Evolutionary conservation across 2,888 invertebrate species (phyloP).

Genomic region (Drosophila sordidapex): DNA sequence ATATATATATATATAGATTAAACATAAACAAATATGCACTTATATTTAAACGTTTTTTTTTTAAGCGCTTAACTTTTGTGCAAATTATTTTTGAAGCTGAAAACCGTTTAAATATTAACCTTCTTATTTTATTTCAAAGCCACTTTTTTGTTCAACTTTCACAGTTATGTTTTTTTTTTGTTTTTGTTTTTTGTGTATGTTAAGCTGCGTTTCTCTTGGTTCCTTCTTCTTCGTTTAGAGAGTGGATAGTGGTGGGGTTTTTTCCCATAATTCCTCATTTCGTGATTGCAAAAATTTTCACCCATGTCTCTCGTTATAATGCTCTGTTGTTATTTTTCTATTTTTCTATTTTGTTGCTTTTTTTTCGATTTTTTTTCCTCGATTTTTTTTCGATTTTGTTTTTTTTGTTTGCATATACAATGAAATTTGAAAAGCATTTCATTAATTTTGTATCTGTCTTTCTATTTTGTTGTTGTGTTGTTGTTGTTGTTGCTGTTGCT

Average conservation of each 20-base stretch:
- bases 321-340: conserved; percentile 39
- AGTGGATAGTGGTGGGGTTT: conserved; percentile 24
- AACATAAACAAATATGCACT: neutral
- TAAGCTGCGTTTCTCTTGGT: conserved; percentile 34
- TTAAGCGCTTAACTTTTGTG: neutral
- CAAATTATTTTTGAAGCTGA: neutral
- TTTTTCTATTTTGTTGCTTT: conserved; percentile 25
- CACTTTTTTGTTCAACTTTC: conserved; percentile 41
- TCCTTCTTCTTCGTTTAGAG: conserved; percentile 12
- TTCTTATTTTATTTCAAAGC: conserved; percentile 4
- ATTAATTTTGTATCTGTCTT: conserved; percentile 59
- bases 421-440: conserved; percentile 67
- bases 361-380: conserved; percentile 16
- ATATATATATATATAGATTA: neutral
- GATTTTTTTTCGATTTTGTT: conserved; percentile 23
- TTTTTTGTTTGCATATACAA: conserved; percentile 63
- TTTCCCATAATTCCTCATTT: conserved; percentile 62
- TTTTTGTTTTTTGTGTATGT: neutral
- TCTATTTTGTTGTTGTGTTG: conserved; percentile 9
- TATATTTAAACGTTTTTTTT: neutral
- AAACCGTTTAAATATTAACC: conserved; percentile 26
- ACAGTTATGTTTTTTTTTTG: conserved; percentile 23
- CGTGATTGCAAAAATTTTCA: conserved; percentile 62
- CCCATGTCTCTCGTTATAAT: conserved; percentile 35
- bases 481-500: conserved; percentile 5